Base-by-base conservation (phyloP, 2,113 vertebrate species). In the Lepus americanus region DNA sequence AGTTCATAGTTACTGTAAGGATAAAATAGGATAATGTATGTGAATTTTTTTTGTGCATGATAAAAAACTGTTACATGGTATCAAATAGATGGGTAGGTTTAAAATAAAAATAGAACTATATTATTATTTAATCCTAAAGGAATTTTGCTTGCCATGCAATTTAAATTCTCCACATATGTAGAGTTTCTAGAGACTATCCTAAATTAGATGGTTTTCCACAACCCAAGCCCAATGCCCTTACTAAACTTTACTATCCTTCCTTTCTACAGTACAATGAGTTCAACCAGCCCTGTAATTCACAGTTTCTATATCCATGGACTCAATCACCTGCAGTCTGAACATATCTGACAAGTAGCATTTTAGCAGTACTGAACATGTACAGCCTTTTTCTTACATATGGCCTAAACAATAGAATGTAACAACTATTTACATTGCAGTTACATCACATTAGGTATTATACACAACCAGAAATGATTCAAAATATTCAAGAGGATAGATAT, bases 41-140 rank as follows among this genome's bases (percentile, higher is more conserved):
- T 88, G 51, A 5, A 44, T 82, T 77, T 20, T 66, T 70, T 66
- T 70, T 76, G 66, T 6, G 25, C 5, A 64, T 22, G 23, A 17
- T 29, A 73, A 36, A 5, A 63, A 51, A 70, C 49, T 64, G 11
- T 25, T 64, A 25, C 2, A 0, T 72, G 25, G 66, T 33, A 29
- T 6, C 10, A 55, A 51, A 22, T 36, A 89, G 76, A 63, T 69
- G 20, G 19, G 25, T 88, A 53, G 12, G 3, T 70, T 93, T 63
- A 67, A 88, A 83, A 61, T 36, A 63, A 61, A 91, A 70, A 95
- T 92, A 87, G 79, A 66, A 22, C 11, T 0, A 70, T 88, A n/a
- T 61, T 78, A n/a, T 51, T 13, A 74, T 66, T 90, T 77, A 72
- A 49, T 73, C 67, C 82, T 33, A 81, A 77, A 90, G 87, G 36